Evolutionary conservation across 2,888 invertebrate species (phyloP).

Genomic region (Agonopterix arenella): DNA sequence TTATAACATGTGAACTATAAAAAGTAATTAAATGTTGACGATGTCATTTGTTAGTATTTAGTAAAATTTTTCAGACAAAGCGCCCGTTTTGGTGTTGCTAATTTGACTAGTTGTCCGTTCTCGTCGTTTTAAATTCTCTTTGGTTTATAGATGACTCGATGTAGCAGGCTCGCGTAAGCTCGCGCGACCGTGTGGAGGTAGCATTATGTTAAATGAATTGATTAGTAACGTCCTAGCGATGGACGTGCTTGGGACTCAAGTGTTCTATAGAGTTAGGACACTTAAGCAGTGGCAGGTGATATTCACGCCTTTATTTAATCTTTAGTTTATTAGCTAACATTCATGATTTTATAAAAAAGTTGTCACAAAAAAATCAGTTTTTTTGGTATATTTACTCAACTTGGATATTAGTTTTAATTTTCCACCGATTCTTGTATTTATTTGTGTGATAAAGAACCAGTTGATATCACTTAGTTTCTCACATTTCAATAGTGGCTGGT

Average conservation of each 20-base stretch:
- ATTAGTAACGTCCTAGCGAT: background rate
- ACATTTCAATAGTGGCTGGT: background rate
- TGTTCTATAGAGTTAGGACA: constrained; percentile 4
- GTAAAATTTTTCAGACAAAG: no score
- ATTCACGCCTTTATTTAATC: constrained; percentile 4
- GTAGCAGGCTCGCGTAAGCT: no score
- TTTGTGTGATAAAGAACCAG: background rate
- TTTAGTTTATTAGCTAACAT: constrained; percentile 21
- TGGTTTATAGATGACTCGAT: no score
- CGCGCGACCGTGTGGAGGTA: no score
- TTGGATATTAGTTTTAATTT: constrained; percentile 22
- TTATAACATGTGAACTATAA: no score
- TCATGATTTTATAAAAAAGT: constrained; percentile 32
- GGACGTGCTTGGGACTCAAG: background rate
- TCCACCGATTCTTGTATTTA: constrained; percentile 13
- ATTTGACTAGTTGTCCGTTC: no score
- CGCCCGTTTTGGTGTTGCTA: no score
- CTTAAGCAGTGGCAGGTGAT: background rate
- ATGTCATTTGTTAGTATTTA: no score
- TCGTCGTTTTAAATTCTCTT: no score
- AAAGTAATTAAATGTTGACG: no score
- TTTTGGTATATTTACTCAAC: constrained; percentile 19
- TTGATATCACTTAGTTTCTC: background rate
- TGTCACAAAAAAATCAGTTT: constrained; percentile 26
- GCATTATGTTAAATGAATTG: constrained; percentile 8